phyloP scores from a whole-genome alignment of 2,113 vertebrate species.

The Nothoprocta perdicaria region DNA sequence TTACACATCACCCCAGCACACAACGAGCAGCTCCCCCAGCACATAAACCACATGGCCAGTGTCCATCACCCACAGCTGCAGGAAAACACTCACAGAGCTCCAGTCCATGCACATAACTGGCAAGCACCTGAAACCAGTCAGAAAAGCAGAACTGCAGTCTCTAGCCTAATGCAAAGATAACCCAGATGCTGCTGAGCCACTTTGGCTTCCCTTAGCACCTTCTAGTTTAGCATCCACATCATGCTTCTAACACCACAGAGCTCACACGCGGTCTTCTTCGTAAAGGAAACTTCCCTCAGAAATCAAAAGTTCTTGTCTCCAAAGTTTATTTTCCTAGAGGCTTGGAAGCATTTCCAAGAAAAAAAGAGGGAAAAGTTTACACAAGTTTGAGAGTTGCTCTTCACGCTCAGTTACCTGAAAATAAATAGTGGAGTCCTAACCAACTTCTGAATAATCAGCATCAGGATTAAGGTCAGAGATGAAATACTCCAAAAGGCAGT shows the following conservation, averaged over 20 bases:
- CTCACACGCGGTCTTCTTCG: not conserved
- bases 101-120: not conserved
- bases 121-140: not conserved
- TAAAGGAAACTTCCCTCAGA: not conserved
- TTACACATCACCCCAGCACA: not conserved
- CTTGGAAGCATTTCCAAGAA: not conserved
- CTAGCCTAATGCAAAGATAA: not conserved
- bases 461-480: rapidly evolving
- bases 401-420: not conserved
- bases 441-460: not conserved
- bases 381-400: not conserved
- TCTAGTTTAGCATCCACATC: not conserved
- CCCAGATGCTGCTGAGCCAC: not conserved
- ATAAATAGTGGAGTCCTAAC: not conserved
- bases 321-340: conserved; percentile 1
- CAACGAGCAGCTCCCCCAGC: not conserved
- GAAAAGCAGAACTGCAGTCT: not conserved
- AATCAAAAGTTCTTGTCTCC: not conserved
- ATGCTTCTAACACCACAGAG: not conserved
- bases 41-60: not conserved
- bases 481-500: not conserved
- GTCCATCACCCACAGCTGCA: not conserved
- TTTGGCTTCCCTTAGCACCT: not conserved
- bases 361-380: not conserved
- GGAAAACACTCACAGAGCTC: not conserved